phyloP scores from a whole-genome alignment of 2,113 vertebrate genomes.

The Rhinogobius similis region DNA sequence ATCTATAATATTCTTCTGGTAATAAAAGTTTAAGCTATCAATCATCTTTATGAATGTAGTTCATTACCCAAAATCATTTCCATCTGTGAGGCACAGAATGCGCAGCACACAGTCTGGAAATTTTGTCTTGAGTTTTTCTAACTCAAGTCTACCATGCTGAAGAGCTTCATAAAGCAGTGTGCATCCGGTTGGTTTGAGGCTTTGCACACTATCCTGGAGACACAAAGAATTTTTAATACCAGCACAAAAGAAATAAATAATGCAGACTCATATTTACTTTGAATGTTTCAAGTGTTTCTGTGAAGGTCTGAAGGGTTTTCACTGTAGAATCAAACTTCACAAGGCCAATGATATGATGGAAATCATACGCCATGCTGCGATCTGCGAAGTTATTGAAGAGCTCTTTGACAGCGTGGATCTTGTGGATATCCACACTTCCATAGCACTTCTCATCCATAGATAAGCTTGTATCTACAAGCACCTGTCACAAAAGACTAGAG shows the following conservation, averaged over 20 bases:
- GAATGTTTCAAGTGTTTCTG: constrained; percentile 64
- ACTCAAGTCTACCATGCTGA: constrained; percentile 34
- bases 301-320: constrained; percentile 54
- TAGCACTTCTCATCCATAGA: constrained; percentile 55
- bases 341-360: constrained; percentile 61
- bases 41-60: too few relatives aligned
- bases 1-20: neutral
- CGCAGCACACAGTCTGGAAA: constrained; percentile 58
- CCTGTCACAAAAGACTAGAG: constrained; percentile 23
- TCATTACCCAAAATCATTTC: constrained; percentile 48
- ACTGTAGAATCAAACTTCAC: constrained; percentile 42
- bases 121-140: constrained; percentile 33
- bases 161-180: constrained; percentile 60
- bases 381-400: constrained; percentile 63
- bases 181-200: fast-evolving
- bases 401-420: constrained; percentile 58
- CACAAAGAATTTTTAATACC: neutral
- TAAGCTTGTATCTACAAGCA: constrained; percentile 61
- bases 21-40: too few relatives aligned
- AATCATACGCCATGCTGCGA: constrained; percentile 65
- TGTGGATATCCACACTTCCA: constrained; percentile 37
- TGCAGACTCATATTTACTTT: constrained; percentile 34
- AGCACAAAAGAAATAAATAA: neutral
- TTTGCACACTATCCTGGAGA: constrained; percentile 45
- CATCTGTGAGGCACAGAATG: constrained; percentile 66